phyloP scores from a whole-genome alignment of 2,797 vertebrate species.

The Capromys pilorides region DNA sequence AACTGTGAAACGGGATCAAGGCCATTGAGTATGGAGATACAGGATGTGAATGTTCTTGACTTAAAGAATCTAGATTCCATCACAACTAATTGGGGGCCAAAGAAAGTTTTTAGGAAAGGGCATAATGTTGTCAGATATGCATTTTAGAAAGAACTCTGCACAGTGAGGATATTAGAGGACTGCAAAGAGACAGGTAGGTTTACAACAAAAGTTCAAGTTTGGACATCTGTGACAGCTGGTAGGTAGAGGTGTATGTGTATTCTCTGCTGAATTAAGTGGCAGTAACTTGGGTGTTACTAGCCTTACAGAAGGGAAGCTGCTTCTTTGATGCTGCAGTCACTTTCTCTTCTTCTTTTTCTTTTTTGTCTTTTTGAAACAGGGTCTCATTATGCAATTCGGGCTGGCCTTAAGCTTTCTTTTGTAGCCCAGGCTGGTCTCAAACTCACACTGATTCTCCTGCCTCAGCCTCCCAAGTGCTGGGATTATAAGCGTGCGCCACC shows the following conservation, averaged over 20 bases:
- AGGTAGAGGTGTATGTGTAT: neutral
- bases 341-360: neutral
- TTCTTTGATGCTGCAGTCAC: neutral
- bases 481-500: no score
- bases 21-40: neutral
- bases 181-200: neutral
- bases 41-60: conserved; percentile 1
- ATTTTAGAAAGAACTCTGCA: neutral
- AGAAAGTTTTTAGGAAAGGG: conserved; percentile 25
- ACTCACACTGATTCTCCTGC: no score
- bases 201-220: neutral
- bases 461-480: no score
- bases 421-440: no score
- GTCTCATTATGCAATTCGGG: no score
- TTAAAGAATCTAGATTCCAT: conserved; percentile 11
- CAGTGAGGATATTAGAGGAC: neutral
- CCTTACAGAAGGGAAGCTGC: neutral
- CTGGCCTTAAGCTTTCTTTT: no score
- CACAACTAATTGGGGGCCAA: neutral
- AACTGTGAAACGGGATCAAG: neutral
- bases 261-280: neutral
- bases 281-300: neutral
- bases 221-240: neutral
- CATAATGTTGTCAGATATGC: neutral
- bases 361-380: no score